phyloP scores from a whole-genome alignment of 2,113 vertebrate genomes.

The Pedetes capensis region DNA sequence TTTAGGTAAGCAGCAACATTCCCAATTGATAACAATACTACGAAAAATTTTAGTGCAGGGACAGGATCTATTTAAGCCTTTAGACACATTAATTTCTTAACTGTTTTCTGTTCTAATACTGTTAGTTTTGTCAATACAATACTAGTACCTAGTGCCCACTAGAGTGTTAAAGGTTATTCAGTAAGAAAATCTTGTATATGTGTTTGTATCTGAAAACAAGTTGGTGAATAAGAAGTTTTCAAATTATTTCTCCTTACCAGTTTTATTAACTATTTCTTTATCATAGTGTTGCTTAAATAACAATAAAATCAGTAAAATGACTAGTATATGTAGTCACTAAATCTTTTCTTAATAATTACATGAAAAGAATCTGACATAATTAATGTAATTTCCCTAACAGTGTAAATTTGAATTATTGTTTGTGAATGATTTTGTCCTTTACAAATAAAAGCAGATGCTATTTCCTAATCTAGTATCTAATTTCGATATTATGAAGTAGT shows the following conservation, averaged over 20 bases:
- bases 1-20: background rate
- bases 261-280: background rate
- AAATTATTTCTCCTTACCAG: background rate
- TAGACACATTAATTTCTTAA: background rate
- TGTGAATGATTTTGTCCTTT: background rate
- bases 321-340: background rate
- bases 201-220: background rate
- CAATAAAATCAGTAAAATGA: background rate
- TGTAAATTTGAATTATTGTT: background rate
- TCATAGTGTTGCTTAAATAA: background rate
- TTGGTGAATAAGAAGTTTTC: background rate
- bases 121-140: background rate
- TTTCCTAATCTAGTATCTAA: background rate
- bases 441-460: background rate
- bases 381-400: background rate
- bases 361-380: background rate
- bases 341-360: background rate
- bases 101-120: background rate
- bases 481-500: background rate
- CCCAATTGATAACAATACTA: background rate
- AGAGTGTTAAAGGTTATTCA: background rate
- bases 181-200: slow-evolving; percentile 26
- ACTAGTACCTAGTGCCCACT: too few species aligned
- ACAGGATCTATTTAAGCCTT: background rate
- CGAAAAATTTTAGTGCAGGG: background rate